Percentiles rank a stretch among this genome's conserved stretches.
Evolutionary conservation across 2,888 invertebrate genomes (phyloP).

Genomic region (Cybosia mesomella): DNA sequence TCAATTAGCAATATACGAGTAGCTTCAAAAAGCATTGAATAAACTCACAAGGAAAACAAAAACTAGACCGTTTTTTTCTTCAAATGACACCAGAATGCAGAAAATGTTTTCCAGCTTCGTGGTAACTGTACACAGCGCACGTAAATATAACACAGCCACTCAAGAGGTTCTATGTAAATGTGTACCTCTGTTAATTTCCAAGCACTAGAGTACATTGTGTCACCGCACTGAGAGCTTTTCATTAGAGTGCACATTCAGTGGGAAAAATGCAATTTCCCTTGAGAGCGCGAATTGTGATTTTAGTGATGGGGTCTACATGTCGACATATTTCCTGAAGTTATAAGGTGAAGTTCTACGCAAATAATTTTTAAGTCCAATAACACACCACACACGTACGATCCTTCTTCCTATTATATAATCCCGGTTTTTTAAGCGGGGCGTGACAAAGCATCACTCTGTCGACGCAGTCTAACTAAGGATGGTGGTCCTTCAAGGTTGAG

Average conservation of each 20-base stretch:
- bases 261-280: slow-evolving; percentile 75
- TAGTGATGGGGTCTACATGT: slow-evolving; percentile 49
- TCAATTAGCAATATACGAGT: no score
- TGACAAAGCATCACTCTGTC: no score
- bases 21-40: slow-evolving; percentile 2
- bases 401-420: no score
- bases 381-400: neutral
- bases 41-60: slow-evolving; percentile 29
- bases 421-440: no score
- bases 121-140: slow-evolving; percentile 26
- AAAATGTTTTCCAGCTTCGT: slow-evolving; percentile 40
- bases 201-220: slow-evolving; percentile 70
- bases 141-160: slow-evolving; percentile 30
- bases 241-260: slow-evolving; percentile 70
- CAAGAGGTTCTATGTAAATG: slow-evolving; percentile 55
- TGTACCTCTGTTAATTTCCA: slow-evolving; percentile 66
- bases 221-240: slow-evolving; percentile 71
- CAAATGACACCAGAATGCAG: slow-evolving; percentile 19
- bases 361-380: no score
- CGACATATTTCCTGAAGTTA: slow-evolving; percentile 31
- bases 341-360: no score
- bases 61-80: slow-evolving; percentile 28
- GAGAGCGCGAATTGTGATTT: slow-evolving; percentile 58
- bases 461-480: no score
- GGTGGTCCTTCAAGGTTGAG: no score